A percentile compares a stretch with the other conserved stretches of the same genome.
Conservation (phyloP, 2,888 invertebrate species). For the Chloroclysta siterata region DNA sequence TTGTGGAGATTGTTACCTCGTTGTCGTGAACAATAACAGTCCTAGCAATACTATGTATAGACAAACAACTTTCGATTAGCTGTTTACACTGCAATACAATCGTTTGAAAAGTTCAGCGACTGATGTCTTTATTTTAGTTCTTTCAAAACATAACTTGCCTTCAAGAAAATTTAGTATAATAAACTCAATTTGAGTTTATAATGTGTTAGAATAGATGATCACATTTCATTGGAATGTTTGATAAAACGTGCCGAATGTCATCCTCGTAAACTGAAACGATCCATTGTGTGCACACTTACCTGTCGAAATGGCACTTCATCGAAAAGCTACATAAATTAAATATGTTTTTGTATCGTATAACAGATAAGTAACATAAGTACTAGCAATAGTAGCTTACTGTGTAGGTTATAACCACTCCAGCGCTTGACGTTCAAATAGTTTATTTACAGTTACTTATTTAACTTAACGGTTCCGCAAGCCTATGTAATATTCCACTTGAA, state of each 20-base stretch:
- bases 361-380: conserved; percentile 5
- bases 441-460: conserved; percentile 70
- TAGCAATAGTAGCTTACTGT: conserved; percentile 11
- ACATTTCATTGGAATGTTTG: background rate
- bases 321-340: background rate
- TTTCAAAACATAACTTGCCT: too few species aligned
- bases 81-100: background rate
- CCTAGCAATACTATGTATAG: conserved; percentile 45
- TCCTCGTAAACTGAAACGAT: conserved; percentile 7
- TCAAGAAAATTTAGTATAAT: background rate
- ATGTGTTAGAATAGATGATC: background rate
- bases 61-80: conserved; percentile 13
- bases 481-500: conserved; percentile 53
- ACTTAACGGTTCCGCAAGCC: conserved; percentile 67
- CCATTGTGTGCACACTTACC: conserved; percentile 10
- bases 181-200: background rate
- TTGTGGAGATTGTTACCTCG: conserved; percentile 70
- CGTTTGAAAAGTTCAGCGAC: background rate
- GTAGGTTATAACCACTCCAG: conserved; percentile 14
- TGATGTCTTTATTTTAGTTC: background rate
- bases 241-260: conserved; percentile 3
- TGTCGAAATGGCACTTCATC: conserved; percentile 3
- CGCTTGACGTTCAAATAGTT: conserved; percentile 36
- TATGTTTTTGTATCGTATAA: conserved; percentile 4
- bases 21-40: conserved; percentile 70